Percentiles rank a stretch among this genome's conserved stretches.
Conservation (phyloP, 2,888 invertebrate species). For the Masnerella sp. region DNA sequence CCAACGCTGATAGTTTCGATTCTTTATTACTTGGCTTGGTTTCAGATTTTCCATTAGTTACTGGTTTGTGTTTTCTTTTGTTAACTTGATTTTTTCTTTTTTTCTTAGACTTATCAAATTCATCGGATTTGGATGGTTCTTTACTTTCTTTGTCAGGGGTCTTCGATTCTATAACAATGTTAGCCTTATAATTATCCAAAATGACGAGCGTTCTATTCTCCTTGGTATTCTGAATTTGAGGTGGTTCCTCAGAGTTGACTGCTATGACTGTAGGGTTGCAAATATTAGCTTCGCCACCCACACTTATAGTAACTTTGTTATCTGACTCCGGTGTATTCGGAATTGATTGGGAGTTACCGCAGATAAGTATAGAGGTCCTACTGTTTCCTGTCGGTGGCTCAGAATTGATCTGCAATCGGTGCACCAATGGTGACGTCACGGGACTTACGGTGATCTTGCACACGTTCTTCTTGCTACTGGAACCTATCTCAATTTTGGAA, state of each 20-base stretch:
- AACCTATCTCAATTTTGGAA: conserved; percentile 68
- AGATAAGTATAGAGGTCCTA: conserved; percentile 81
- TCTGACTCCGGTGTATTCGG: conserved; percentile 61
- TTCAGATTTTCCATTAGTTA: conserved; percentile 16
- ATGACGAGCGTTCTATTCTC: conserved; percentile 75
- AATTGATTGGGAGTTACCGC: conserved; percentile 64
- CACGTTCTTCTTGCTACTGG: conserved; percentile 66
- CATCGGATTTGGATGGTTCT: conserved; percentile 7
- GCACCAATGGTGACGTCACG: conserved; percentile 70
- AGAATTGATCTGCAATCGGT: conserved; percentile 73
- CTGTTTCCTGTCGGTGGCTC: conserved; percentile 80
- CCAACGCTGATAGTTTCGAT: conserved; percentile 44
- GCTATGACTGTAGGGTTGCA: conserved; percentile 76
- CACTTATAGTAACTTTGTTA: conserved; percentile 78
- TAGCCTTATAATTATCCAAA: conserved; percentile 74
- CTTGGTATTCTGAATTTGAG: conserved; percentile 67
- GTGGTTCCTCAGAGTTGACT: conserved; percentile 68
- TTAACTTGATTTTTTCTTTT: conserved; percentile 13
- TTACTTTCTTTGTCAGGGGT: conserved; percentile 15
- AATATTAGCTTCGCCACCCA: conserved; percentile 75
- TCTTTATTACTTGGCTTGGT: conserved; percentile 22
- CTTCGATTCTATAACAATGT: conserved; percentile 71
- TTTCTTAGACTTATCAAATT: conserved; percentile 26
- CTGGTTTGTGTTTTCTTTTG: conserved; percentile 19
- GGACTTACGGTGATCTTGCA: conserved; percentile 75